phyloP scores from a whole-genome alignment of 2,797 vertebrate genomes.

The Echeneis naucrates region DNA sequence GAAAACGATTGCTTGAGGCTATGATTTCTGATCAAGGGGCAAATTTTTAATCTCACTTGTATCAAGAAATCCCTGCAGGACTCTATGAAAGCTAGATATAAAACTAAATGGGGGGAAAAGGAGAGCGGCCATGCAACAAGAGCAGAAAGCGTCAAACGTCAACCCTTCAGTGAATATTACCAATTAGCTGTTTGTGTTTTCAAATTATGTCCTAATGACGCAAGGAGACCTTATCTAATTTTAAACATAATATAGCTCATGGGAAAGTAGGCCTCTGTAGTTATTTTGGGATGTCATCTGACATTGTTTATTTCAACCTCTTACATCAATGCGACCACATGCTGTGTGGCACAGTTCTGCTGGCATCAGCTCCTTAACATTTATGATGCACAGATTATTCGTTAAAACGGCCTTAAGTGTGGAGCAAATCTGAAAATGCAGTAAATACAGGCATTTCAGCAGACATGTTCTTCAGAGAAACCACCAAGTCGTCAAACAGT shows the following conservation, averaged over 20 bases:
- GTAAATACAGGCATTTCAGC: conserved; percentile 31
- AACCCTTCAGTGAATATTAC: neutral
- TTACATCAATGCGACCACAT: conserved; percentile 35
- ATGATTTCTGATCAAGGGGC: conserved; percentile 10
- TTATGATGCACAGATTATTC: conserved; percentile 34
- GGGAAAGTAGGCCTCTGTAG: conserved; percentile 7
- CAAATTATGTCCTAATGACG: neutral
- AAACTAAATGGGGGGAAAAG: neutral
- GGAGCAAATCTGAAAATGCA: conserved; percentile 32
- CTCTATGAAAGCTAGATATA: neutral
- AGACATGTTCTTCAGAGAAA: conserved; percentile 35
- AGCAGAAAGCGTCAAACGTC: neutral
- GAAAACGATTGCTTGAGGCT: conserved; percentile 15
- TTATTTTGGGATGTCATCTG: conserved; percentile 31
- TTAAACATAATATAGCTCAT: conserved; percentile 1
- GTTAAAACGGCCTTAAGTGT: conserved; percentile 24
- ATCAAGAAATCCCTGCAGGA: neutral
- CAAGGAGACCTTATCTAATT: conserved; percentile 1
- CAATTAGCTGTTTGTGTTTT: conserved; percentile 8
- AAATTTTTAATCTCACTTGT: conserved; percentile 20
- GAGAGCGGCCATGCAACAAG: neutral
- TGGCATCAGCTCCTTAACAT: conserved; percentile 30
- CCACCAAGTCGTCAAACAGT: conserved; percentile 16
- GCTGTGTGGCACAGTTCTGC: neutral
- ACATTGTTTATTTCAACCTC: conserved; percentile 43